A percentile compares a stretch with the other conserved stretches of the same genome.
Evolutionary conservation across 1,140 invertebrate species (phyloP).

Genomic region (Zaprionus inermis): DNA sequence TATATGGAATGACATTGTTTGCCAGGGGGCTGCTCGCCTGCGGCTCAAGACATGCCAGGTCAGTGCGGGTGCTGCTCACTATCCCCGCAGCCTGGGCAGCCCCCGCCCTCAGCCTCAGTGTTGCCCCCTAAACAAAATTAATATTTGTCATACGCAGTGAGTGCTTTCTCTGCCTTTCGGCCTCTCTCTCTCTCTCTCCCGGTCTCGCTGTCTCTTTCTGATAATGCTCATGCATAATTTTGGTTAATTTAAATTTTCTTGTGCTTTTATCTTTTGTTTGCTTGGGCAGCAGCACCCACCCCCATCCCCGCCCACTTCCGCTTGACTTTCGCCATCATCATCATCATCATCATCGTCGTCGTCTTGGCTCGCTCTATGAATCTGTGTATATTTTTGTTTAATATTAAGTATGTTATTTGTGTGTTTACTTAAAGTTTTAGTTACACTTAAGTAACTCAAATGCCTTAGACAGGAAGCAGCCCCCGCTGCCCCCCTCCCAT

Average conservation of each 20-base stretch:
- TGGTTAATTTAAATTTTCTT: slow-evolving; percentile 80
- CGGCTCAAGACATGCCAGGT: slow-evolving; percentile 59
- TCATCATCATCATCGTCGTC: slow-evolving; percentile 26
- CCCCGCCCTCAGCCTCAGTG: not conserved
- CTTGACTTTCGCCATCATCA: slow-evolving; percentile 48
- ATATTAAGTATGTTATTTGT: slow-evolving; percentile 83
- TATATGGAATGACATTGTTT: slow-evolving; percentile 82
- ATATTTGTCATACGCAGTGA: slow-evolving; percentile 75
- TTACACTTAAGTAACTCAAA: slow-evolving; percentile 82
- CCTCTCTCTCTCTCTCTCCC: not conserved
- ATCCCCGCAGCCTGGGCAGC: too few relatives aligned
- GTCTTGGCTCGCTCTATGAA: slow-evolving; percentile 1
- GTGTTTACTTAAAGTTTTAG: slow-evolving; percentile 82
- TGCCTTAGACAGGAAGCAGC: slow-evolving; percentile 30
- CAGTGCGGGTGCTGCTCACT: too few relatives aligned
- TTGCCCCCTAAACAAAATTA: slow-evolving; percentile 68
- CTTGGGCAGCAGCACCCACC: slow-evolving; percentile 24
- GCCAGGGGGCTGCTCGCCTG: too few relatives aligned
- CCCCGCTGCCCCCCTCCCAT: not conserved
- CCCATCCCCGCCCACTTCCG: slow-evolving; percentile 51
- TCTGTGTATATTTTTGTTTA: slow-evolving; percentile 80
- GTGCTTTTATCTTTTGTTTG: slow-evolving; percentile 81
- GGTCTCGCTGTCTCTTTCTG: slow-evolving; percentile 27
- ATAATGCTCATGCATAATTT: slow-evolving; percentile 83
- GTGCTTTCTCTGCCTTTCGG: slow-evolving; percentile 9